These are phyloP conservation scores for Myotis pilosus DNA, from an alignment of 2,797 vertebrate genomes.

Conservation along the genomic window DNA sequence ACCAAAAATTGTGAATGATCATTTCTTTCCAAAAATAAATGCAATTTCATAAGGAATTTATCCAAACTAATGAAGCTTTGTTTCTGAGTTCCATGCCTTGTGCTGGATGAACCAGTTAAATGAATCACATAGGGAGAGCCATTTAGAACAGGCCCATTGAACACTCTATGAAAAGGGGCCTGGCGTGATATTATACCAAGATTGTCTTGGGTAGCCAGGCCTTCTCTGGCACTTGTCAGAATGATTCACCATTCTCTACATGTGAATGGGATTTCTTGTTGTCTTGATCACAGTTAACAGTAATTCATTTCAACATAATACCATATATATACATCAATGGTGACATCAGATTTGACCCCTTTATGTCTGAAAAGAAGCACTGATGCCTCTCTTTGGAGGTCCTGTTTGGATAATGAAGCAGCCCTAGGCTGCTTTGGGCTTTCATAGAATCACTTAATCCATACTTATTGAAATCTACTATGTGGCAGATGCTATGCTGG, in stretches of 20 bases:
- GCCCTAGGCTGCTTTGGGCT: neutral
- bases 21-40: slow-evolving; percentile 55
- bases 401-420: neutral
- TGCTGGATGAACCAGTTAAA: neutral
- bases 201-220: slow-evolving; percentile 37
- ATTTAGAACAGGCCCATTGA: neutral
- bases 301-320: slow-evolving; percentile 60
- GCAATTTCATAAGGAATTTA: neutral
- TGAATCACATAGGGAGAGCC: neutral
- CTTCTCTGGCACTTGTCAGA: neutral
- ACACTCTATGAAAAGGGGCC: neutral
- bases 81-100: slow-evolving; percentile 30
- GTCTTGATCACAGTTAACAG: slow-evolving; percentile 62
- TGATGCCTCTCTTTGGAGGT: neutral
- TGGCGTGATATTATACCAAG: slow-evolving; percentile 22
- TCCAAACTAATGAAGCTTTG: neutral
- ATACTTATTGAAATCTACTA: neutral
- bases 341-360: slow-evolving; percentile 59
- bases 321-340: slow-evolving; percentile 48
- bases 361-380: slow-evolving; percentile 33
- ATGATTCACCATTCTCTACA: slow-evolving; percentile 49
- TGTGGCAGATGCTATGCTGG: neutral
- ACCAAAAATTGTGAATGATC: slow-evolving; percentile 43
- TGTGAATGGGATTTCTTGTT: slow-evolving; percentile 67
- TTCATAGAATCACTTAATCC: neutral